Conservation (phyloP, 1,140 invertebrate species). For the Tribolium madens region DNA sequence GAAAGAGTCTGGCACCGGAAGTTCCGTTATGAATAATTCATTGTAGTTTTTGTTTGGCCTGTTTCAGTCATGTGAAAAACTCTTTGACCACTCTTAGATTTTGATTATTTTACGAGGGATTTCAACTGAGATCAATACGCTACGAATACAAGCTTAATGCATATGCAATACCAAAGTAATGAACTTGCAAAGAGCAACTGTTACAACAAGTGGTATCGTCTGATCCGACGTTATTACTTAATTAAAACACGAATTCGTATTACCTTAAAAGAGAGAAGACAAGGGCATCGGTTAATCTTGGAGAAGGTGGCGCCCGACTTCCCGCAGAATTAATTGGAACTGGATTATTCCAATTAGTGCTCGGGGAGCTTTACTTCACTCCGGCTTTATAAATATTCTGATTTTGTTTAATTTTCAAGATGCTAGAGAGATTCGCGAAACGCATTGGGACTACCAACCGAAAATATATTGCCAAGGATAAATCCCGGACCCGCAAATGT, state of each 20-base stretch:
- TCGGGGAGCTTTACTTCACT: slow-evolving; percentile 57
- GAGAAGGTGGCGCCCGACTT: slow-evolving; percentile 62
- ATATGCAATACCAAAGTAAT: slow-evolving; percentile 50
- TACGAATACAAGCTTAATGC: not conserved
- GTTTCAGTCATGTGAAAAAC: not conserved
- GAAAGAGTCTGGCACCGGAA: not conserved
- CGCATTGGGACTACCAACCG: slow-evolving; percentile 47
- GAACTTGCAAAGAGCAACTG: slow-evolving; percentile 36
- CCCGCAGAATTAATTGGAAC: slow-evolving; percentile 63
- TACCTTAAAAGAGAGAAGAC: slow-evolving; percentile 53
- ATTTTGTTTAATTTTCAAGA: slow-evolving; percentile 62
- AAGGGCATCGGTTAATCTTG: slow-evolving; percentile 53
- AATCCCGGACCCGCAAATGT: not conserved
- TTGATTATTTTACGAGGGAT: not conserved
- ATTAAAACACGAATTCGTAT: slow-evolving; percentile 62
- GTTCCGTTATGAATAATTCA: not conserved
- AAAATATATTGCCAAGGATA: slow-evolving; percentile 44
- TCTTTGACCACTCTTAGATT: not conserved
- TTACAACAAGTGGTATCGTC: slow-evolving; percentile 52
- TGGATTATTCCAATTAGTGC: slow-evolving; percentile 65
- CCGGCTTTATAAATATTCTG: slow-evolving; percentile 62
- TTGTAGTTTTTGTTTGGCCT: not conserved
- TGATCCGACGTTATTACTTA: slow-evolving; percentile 59
- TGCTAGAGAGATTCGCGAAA: slow-evolving; percentile 52
- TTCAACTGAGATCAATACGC: no score